Percentiles rank a stretch among this genome's conserved stretches.
These are phyloP conservation scores for Cliona cf. orientalis DNA, from an alignment of 37 sponge, comb jelly and placozoan genomes.

Conservation along the genomic window DNA sequence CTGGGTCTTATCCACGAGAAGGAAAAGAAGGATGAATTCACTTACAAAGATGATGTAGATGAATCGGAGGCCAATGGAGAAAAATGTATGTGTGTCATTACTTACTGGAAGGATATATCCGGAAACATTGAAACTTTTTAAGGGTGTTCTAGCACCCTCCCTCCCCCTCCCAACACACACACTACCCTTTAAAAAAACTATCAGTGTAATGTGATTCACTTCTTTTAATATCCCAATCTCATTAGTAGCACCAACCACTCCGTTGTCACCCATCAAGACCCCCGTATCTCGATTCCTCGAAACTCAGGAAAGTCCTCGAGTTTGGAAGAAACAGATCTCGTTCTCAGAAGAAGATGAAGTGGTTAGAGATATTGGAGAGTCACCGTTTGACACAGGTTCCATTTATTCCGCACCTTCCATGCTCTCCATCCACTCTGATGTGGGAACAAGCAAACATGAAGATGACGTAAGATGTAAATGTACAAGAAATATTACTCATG, in stretches of 20 bases:
- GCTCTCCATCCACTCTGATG: neutral
- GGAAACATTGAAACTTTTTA: too few relatives aligned
- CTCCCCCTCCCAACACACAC: neutral
- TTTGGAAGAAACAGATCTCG: too few relatives aligned
- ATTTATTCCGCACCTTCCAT: slow-evolving; percentile 1
- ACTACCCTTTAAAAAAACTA: neutral
- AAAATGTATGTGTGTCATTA: neutral
- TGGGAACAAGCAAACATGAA: neutral
- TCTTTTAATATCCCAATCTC: neutral
- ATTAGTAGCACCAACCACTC: too few relatives aligned
- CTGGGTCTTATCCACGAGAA: slow-evolving; percentile 10
- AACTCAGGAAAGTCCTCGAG: too few relatives aligned
- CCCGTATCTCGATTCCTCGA: too few relatives aligned
- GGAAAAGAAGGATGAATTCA: neutral
- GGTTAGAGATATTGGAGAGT: neutral
- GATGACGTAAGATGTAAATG: too few relatives aligned
- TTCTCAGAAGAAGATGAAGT: neutral
- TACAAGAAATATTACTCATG: too few relatives aligned
- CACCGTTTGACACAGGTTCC: neutral
- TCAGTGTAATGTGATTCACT: neutral
- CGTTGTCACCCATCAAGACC: too few relatives aligned
- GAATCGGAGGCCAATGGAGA: neutral
- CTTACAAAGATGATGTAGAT: slow-evolving; percentile 7
- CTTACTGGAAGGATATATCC: neutral
- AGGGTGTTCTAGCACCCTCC: neutral